Evolutionary conservation across 2,113 vertebrate species (phyloP).

Genomic region (Gadus chalcogrammus): DNA sequence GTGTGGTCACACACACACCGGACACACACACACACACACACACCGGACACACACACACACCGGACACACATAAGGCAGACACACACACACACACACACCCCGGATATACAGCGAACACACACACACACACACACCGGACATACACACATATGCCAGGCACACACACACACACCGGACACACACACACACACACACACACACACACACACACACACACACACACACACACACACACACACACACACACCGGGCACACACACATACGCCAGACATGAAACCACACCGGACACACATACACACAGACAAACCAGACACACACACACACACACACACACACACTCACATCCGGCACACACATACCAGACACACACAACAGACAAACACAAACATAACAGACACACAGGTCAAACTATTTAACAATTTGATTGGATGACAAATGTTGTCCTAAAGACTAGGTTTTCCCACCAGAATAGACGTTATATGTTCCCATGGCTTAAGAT

Average conservation of each 20-base stretch:
- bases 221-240: conserved; percentile 59
- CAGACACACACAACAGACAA: too few relatives aligned
- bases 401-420: too few relatives aligned
- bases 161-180: conserved; percentile 10
- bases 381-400: conserved; percentile 1
- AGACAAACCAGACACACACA: conserved; percentile 52
- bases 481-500: too few relatives aligned
- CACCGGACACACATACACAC: conserved; percentile 4
- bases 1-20: conserved; percentile 9
- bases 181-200: too few relatives aligned
- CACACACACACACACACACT: not conserved
- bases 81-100: too few relatives aligned
- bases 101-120: not conserved
- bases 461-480: too few relatives aligned
- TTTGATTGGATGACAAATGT: too few relatives aligned
- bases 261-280: too few relatives aligned
- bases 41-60: not conserved
- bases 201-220: conserved; percentile 63
- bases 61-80: not conserved
- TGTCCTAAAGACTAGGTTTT: too few relatives aligned
- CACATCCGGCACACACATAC: not conserved
- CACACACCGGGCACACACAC: conserved; percentile 26
- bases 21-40: conserved; percentile 7
- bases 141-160: conserved; percentile 42
- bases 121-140: conserved; percentile 45